Percentiles rank a stretch among this genome's conserved stretches.
Evolutionary conservation across 2,113 vertebrate genomes (phyloP).

Genomic region (Nothobranchius kuhntae): DNA sequence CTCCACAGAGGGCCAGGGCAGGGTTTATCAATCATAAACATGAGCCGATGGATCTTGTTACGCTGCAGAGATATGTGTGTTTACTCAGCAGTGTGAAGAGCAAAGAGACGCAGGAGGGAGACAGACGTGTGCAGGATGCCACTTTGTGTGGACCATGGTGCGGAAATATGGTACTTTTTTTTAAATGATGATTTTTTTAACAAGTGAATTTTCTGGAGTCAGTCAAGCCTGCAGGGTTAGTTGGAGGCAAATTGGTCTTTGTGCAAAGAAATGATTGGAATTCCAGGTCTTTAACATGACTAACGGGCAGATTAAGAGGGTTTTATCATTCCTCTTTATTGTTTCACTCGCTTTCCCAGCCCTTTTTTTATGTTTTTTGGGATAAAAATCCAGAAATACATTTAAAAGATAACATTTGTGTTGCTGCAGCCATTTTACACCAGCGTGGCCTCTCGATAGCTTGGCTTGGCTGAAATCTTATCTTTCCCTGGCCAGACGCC

Average conservation of each 20-base stretch:
- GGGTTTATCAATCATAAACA: conserved; percentile 80
- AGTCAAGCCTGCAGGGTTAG: conserved; percentile 47
- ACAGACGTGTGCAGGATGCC: conserved; percentile 40
- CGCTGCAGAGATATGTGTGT: conserved; percentile 63
- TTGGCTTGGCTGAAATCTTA: conserved; percentile 50
- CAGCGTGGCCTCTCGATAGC: conserved; percentile 29
- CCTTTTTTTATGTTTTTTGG: conserved; percentile 1
- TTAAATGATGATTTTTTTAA: conserved; percentile 32
- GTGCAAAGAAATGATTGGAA: conserved; percentile 69
- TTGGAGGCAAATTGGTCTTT: conserved; percentile 51
- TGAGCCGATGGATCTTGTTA: conserved; percentile 62
- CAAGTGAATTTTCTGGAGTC: conserved; percentile 38
- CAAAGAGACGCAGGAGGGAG: conserved; percentile 41
- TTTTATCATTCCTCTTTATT: conserved; percentile 32
- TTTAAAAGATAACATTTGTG: conserved; percentile 16
- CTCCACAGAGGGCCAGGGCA: conserved; percentile 61
- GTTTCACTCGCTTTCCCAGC: not conserved
- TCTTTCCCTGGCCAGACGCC: conserved; percentile 57
- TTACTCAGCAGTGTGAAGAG: conserved; percentile 75
- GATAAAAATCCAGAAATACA: conserved; percentile 4
- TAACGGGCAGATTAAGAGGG: conserved; percentile 55
- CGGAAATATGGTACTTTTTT: conserved; percentile 15
- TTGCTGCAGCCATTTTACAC: conserved; percentile 37
- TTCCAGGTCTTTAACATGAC: conserved; percentile 67
- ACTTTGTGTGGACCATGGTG: conserved; percentile 27